phyloP scores from a whole-genome alignment of 2,113 vertebrate species.

The Abramis brama region DNA sequence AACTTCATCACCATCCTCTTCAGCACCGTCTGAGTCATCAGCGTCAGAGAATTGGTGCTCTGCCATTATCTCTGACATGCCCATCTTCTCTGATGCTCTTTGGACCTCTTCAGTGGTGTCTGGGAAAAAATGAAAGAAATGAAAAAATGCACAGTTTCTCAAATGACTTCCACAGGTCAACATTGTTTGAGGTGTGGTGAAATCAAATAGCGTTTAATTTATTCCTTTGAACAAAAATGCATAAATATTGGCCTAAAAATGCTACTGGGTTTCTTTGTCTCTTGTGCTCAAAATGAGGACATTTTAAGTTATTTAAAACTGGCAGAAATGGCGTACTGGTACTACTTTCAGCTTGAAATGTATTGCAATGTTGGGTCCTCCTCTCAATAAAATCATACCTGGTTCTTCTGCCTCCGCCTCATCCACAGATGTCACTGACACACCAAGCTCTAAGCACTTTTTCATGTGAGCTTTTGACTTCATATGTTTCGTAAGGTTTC shows the following conservation, averaged over 20 bases:
- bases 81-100: slow-evolving; percentile 80
- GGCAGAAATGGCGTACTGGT: slow-evolving; percentile 12
- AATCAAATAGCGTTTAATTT: neutral
- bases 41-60: slow-evolving; percentile 97
- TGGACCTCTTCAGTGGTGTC: slow-evolving; percentile 83
- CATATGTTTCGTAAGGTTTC: slow-evolving; percentile 99
- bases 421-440: slow-evolving; percentile 94
- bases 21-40: slow-evolving; percentile 88
- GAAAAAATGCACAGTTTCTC: neutral
- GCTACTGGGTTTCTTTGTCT: neutral
- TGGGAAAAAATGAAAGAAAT: slow-evolving; percentile 50
- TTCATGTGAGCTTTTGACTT: slow-evolving; percentile 99
- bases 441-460: slow-evolving; percentile 97
- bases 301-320: no score
- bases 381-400: slow-evolving; percentile 75
- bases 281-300: slow-evolving; percentile 10
- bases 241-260: slow-evolving; percentile 38
- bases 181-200: neutral
- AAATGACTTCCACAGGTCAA: neutral
- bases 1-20: slow-evolving; percentile 91
- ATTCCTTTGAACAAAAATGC: slow-evolving; percentile 38
- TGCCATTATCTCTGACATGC: slow-evolving; percentile 75
- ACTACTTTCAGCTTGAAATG: slow-evolving; percentile 29
- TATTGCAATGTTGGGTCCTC: slow-evolving; percentile 31
- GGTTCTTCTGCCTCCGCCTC: slow-evolving; percentile 90